phyloP scores from a whole-genome alignment of 2,888 invertebrate species.

The Troides aeacus region DNA sequence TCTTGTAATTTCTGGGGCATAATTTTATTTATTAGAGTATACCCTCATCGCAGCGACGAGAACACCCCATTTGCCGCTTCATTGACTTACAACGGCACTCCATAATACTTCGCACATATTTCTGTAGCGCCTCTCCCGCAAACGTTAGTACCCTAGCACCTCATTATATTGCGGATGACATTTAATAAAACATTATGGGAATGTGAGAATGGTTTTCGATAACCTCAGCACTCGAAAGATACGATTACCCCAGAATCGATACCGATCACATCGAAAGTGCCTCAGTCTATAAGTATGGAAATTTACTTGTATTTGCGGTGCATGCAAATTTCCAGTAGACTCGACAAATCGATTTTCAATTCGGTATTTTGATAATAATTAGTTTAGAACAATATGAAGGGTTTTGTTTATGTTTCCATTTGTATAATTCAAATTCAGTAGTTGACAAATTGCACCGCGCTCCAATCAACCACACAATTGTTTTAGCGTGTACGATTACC shows the following conservation, averaged over 20 bases:
- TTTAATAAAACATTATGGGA: slow-evolving; percentile 79
- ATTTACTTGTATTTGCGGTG: slow-evolving; percentile 2
- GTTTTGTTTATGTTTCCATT: slow-evolving; percentile 23
- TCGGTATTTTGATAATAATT: slow-evolving; percentile 15
- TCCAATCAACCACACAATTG: slow-evolving; percentile 63
- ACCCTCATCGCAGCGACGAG: slow-evolving; percentile 66
- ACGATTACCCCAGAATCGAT: slow-evolving; percentile 19
- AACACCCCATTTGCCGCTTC: slow-evolving; percentile 79
- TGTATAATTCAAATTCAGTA: slow-evolving; percentile 20
- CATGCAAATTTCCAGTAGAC: slow-evolving; percentile 9
- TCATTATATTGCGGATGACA: slow-evolving; percentile 79
- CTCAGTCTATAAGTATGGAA: slow-evolving; percentile 11
- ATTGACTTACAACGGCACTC: slow-evolving; percentile 80
- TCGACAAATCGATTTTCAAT: slow-evolving; percentile 7
- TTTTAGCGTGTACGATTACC: slow-evolving; percentile 54
- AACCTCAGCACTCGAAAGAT: slow-evolving; percentile 44
- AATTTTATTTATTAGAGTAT: slow-evolving; percentile 80
- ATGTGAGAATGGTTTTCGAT: slow-evolving; percentile 67
- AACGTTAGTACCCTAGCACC: slow-evolving; percentile 72
- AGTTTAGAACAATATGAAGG: slow-evolving; percentile 28
- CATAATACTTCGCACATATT: slow-evolving; percentile 80
- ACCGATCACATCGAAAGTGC: slow-evolving; percentile 9
- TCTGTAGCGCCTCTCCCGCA: slow-evolving; percentile 73
- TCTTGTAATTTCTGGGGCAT: slow-evolving; percentile 79
- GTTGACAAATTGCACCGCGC: slow-evolving; percentile 60